Percentiles rank a stretch among this genome's conserved stretches.
Evolutionary conservation across 2,888 invertebrate genomes (phyloP).

Genomic region (Tipula lateralis): DNA sequence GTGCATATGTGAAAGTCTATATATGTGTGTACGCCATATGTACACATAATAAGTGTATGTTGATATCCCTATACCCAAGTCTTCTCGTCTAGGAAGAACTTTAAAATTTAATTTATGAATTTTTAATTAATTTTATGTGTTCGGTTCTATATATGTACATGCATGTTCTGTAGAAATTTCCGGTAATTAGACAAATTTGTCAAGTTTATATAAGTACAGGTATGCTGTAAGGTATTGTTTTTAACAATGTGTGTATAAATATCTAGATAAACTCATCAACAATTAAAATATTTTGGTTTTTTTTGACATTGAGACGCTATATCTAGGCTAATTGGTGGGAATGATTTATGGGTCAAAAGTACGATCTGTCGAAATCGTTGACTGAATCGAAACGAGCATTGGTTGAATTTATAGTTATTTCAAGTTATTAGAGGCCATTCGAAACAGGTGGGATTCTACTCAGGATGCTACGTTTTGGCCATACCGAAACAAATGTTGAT

Average conservation of each 20-base stretch:
- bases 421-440: too few relatives aligned
- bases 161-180: not conserved
- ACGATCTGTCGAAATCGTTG: too few relatives aligned
- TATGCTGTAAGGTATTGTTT: not conserved
- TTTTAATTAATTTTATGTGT: not conserved
- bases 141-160: not conserved
- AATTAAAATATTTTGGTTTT: not conserved
- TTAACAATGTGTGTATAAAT: not conserved
- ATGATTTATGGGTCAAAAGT: not conserved
- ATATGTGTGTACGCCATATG: not conserved
- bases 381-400: too few relatives aligned
- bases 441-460: too few relatives aligned
- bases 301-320: not conserved
- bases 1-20: not conserved
- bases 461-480: too few relatives aligned
- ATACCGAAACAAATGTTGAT: too few relatives aligned
- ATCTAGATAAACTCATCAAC: not conserved
- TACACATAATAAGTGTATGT: not conserved
- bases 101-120: conserved; percentile 13
- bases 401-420: too few relatives aligned
- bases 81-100: not conserved
- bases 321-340: not conserved
- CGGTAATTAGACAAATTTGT: not conserved
- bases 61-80: not conserved
- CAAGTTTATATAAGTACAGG: not conserved